Evolutionary conservation across 2,113 vertebrate genomes (phyloP).

Genomic region (Elgaria multicarinata): DNA sequence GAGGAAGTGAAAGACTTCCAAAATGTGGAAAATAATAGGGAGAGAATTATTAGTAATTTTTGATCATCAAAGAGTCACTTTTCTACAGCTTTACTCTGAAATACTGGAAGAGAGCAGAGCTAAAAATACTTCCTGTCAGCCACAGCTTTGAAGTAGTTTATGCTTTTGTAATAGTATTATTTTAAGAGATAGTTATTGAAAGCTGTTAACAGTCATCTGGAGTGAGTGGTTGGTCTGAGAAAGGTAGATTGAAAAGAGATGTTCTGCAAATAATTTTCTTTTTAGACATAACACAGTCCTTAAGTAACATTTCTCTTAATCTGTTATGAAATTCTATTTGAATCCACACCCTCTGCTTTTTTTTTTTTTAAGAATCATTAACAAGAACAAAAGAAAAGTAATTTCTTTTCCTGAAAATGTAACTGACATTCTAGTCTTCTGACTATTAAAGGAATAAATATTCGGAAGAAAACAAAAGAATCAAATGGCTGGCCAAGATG

Average conservation of each 20-base stretch:
- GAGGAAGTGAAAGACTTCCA: background rate
- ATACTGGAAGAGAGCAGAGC: background rate
- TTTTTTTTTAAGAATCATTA: conserved; percentile 23
- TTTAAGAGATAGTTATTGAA: background rate
- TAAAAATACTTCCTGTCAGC: background rate
- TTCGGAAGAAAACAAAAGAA: background rate
- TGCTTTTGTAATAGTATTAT: background rate
- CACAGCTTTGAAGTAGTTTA: background rate
- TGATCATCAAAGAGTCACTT: background rate
- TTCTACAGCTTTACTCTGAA: background rate
- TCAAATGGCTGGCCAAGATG: background rate
- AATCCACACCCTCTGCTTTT: background rate
- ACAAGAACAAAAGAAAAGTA: conserved; percentile 11
- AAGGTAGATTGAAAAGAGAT: background rate
- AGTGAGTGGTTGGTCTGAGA: background rate
- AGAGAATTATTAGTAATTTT: background rate
- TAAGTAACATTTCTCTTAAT: background rate
- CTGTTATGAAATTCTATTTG: background rate
- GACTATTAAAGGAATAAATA: conserved; percentile 1
- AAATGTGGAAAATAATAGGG: background rate
- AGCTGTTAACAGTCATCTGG: background rate
- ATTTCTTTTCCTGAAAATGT: conserved; percentile 15
- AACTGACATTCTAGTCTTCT: conserved; percentile 16
- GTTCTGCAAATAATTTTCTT: background rate
- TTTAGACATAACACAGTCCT: background rate